A percentile compares a stretch with the other conserved stretches of the same genome.
Conservation (phyloP, 2,888 invertebrate genomes). For the Sicus ferrugineus region DNA sequence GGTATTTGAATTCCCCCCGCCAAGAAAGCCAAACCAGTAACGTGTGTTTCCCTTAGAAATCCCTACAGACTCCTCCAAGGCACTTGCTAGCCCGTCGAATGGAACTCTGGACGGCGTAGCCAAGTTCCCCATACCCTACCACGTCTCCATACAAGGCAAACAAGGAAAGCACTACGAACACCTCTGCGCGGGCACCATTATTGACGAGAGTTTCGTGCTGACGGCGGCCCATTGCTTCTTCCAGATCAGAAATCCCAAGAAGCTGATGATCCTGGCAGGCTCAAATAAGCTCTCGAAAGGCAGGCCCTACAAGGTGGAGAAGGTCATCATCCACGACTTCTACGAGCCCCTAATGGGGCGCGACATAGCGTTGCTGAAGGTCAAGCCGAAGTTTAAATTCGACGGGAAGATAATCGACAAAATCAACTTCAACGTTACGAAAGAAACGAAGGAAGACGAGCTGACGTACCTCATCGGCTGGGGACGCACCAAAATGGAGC, state of each 20-base stretch:
- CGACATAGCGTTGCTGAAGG: conserved; percentile 54
- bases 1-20: background rate
- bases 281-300: conserved; percentile 40
- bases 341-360: conserved; percentile 49
- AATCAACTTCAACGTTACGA: conserved; percentile 48
- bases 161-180: conserved; percentile 45
- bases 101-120: conserved; percentile 18
- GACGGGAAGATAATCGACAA: conserved; percentile 42
- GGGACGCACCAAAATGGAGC: conserved; percentile 48
- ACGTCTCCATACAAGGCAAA: conserved; percentile 43
- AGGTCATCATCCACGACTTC: conserved; percentile 46
- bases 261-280: conserved; percentile 48
- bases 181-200: conserved; percentile 58
- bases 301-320: conserved; percentile 44
- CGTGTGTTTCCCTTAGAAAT: too few relatives aligned
- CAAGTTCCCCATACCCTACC: conserved; percentile 46
- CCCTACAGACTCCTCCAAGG: too few relatives aligned
- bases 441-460: conserved; percentile 51
- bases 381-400: conserved; percentile 48
- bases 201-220: conserved; percentile 52
- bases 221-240: conserved; percentile 58
- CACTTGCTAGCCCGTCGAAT: background rate
- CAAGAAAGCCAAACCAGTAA: too few relatives aligned
- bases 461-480: conserved; percentile 52
- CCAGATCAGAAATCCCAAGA: conserved; percentile 25